Conservation (phyloP, 1,140 invertebrate genomes). For the Hyphantria cunea region DNA sequence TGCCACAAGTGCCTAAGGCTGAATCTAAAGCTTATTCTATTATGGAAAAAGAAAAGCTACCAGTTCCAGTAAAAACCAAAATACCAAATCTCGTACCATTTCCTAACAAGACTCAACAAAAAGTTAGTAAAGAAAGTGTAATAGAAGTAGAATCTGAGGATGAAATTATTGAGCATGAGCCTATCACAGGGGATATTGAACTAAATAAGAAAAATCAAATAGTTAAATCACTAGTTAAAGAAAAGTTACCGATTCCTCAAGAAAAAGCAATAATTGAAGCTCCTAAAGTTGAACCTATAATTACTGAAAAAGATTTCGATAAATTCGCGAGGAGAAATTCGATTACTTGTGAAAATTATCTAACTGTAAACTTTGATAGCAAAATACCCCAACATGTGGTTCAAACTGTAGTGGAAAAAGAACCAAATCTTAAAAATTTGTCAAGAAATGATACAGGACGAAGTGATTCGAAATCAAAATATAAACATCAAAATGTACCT, state of each 20-base stretch:
- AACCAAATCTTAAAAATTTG: conserved; percentile 51
- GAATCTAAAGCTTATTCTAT: conserved; percentile 31
- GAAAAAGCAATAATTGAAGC: conserved; percentile 28
- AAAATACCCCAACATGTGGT: conserved; percentile 64
- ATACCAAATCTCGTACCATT: conserved; percentile 49
- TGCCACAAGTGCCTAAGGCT: conserved; percentile 42
- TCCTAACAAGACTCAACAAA: conserved; percentile 45
- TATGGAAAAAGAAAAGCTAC: conserved; percentile 34
- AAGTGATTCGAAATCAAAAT: conserved; percentile 54
- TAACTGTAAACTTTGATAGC: conserved; percentile 66
- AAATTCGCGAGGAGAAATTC: conserved; percentile 77
- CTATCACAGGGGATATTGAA: conserved; percentile 66
- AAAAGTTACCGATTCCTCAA: conserved; percentile 31
- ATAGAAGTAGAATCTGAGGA: conserved; percentile 61
- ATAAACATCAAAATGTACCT: conserved; percentile 47
- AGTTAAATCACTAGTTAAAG: conserved; percentile 35
- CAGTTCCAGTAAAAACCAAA: conserved; percentile 40
- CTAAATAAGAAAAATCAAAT: conserved; percentile 42
- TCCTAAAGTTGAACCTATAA: conserved; percentile 48
- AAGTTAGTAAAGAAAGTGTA: conserved; percentile 41
- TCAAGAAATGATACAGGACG: conserved; percentile 57
- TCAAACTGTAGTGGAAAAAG: conserved; percentile 62
- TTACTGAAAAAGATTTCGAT: conserved; percentile 78
- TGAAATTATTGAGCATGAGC: conserved; percentile 70
- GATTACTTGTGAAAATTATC: conserved; percentile 65